Evolutionary conservation across 2,888 invertebrate genomes (phyloP).

Genomic region (Silvanus unidentatus): DNA sequence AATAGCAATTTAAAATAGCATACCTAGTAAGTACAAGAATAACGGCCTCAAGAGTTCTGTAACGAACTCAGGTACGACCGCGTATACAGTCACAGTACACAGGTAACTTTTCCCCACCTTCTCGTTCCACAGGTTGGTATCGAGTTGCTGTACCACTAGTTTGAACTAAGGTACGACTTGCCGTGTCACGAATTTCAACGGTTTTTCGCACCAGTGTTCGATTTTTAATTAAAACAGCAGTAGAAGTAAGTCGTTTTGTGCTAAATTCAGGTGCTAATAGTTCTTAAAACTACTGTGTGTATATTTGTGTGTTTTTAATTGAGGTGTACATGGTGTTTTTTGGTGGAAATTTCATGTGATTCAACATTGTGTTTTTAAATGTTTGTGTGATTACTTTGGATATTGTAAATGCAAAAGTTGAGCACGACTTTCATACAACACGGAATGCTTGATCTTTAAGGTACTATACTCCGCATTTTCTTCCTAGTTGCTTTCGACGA

Average conservation of each 20-base stretch:
- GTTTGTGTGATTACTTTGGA: conserved; percentile 13
- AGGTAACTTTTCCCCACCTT: conserved; percentile 24
- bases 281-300: not conserved
- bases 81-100: conserved; percentile 6
- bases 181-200: conserved; percentile 19
- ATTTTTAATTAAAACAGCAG: conserved; percentile 3
- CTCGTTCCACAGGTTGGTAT: conserved; percentile 25
- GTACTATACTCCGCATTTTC: conserved; percentile 10
- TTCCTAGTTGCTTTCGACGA: not conserved
- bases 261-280: not conserved
- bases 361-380: not conserved
- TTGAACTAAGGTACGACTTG: conserved; percentile 26
- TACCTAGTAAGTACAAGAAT: too few species aligned
- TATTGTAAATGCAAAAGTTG: conserved; percentile 30
- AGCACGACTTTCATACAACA: conserved; percentile 27
- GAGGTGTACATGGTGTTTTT: not conserved
- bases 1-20: too few species aligned
- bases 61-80: not conserved
- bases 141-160: conserved; percentile 27
- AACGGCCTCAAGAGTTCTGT: too few species aligned
- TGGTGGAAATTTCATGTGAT: not conserved
- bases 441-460: conserved; percentile 27
- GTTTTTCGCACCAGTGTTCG: conserved; percentile 12
- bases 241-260: conserved; percentile 1
- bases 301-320: not conserved